Base-by-base conservation (phyloP, 2,113 vertebrate species). In the Suncus etruscus region DNA sequence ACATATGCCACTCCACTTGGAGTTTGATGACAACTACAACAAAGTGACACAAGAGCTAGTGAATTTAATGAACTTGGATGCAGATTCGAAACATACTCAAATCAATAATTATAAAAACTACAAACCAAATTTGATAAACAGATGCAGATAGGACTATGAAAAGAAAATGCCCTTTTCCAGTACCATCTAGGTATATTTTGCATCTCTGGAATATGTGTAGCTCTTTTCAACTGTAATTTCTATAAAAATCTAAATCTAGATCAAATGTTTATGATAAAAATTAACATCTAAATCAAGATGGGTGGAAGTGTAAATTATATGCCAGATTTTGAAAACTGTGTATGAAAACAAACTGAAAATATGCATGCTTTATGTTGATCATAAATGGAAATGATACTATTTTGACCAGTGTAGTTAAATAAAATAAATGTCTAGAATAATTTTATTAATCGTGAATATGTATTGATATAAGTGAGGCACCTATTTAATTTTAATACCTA, bases 51-150 rank as follows among this genome's bases (percentile, higher is more conserved):
- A 68, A 61, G 32, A 76, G 1, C 61, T 80, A 63, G 32, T n/a
- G 3, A 74, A 69, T 88, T 86, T 83, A 61, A 12, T 88, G 80
- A 85, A 85, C 1, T 73, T 68, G 20, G 8, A 78, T 3, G 78
- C 11, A 51, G 20, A 79, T 95, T 87, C 87, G 31, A 92, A 95
- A 82, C 47, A 75, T 72, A 54, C 1, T 66, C 50, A 85, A 90
- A 78, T 84, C 65, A 77, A 14, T 74, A 54, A 4, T 82, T 88
- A 29, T 72, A 66, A 72, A 90, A 93, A 72, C 66, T 29, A 76
- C 78, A 10, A 79, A 31, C 24, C 9, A 79, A 51, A 75, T 82
- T 91, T 65, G 32, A n/a, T 75, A 91, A 87, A 78, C 54, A 32
- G n/a, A 69, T 74, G 3, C 47, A 93, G 61, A n/a, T 69, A 29